These are phyloP conservation scores for Axea sp. DNA, from an alignment of 2,888 invertebrate genomes.

Conservation along the genomic window DNA sequence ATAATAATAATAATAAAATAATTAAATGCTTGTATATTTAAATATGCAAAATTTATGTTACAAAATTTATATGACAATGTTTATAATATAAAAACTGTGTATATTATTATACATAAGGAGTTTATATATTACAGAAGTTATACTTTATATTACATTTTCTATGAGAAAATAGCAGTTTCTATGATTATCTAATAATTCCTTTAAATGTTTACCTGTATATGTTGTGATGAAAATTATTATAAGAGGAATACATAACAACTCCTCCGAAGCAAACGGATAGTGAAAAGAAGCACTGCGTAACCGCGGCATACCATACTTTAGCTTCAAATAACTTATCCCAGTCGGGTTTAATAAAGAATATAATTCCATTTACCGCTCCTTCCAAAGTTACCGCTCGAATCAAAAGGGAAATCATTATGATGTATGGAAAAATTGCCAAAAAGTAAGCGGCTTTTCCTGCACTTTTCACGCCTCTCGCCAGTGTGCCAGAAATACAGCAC, in stretches of 20 bases:
- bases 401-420: slow-evolving; percentile 82
- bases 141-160: too few species aligned
- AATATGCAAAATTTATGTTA: too few species aligned
- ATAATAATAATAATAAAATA: too few species aligned
- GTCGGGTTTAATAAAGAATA: slow-evolving; percentile 84
- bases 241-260: slow-evolving; percentile 83
- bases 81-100: too few species aligned
- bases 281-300: slow-evolving; percentile 84
- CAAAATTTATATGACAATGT: too few species aligned
- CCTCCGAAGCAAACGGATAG: slow-evolving; percentile 84
- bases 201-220: slow-evolving; percentile 80
- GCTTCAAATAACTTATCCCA: slow-evolving; percentile 84
- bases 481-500: slow-evolving; percentile 80
- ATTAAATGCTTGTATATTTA: too few species aligned
- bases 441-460: slow-evolving; percentile 86
- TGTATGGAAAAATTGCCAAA: slow-evolving; percentile 85
- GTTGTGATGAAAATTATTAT: slow-evolving; percentile 83
- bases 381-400: slow-evolving; percentile 83
- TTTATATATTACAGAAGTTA: too few species aligned
- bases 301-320: slow-evolving; percentile 84
- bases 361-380: slow-evolving; percentile 83
- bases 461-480: slow-evolving; percentile 82
- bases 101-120: too few species aligned
- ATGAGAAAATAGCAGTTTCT: not conserved
- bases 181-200: slow-evolving; percentile 1